phyloP scores from a whole-genome alignment of 2,888 invertebrate species.

The Neoascia interrupta region DNA sequence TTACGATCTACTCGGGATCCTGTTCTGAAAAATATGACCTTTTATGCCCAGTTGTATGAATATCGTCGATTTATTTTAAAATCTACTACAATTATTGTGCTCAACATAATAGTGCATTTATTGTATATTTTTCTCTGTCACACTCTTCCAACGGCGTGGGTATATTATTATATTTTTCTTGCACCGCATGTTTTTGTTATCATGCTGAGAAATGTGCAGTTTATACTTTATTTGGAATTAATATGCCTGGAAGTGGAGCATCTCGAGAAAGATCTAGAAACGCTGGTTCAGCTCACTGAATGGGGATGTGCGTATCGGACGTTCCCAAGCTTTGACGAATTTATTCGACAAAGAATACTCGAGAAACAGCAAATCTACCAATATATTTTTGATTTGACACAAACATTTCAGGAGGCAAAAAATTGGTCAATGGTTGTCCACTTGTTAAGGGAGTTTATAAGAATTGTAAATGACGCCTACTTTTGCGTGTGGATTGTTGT shows the following conservation, averaged over 20 bases:
- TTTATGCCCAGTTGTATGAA: conserved; percentile 17
- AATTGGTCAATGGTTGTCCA: conserved; percentile 73
- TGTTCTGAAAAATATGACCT: not conserved
- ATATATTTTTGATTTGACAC: conserved; percentile 72
- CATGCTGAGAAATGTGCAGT: conserved; percentile 73
- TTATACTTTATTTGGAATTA: conserved; percentile 74
- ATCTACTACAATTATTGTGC: not conserved
- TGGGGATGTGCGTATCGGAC: conserved; percentile 68
- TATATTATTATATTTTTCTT: too few species aligned
- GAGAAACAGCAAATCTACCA: conserved; percentile 74
- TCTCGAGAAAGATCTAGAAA: conserved; percentile 71
- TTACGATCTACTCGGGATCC: conserved; percentile 10
- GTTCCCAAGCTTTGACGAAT: conserved; percentile 73
- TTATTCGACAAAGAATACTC: conserved; percentile 71
- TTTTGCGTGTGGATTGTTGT: conserved; percentile 70
- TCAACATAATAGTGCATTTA: not conserved
- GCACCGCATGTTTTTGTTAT: conserved; percentile 71
- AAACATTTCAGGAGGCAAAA: conserved; percentile 71
- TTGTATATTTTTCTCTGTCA: too few species aligned
- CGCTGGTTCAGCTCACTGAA: conserved; percentile 73
- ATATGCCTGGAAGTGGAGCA: conserved; percentile 73
- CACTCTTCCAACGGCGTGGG: too few species aligned
- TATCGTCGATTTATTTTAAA: conserved; percentile 8
- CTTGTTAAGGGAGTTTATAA: conserved; percentile 72
- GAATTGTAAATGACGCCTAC: conserved; percentile 74